Evolutionary conservation across 2,888 invertebrate species (phyloP).

Genomic region (Caenorhabditis sp.): DNA sequence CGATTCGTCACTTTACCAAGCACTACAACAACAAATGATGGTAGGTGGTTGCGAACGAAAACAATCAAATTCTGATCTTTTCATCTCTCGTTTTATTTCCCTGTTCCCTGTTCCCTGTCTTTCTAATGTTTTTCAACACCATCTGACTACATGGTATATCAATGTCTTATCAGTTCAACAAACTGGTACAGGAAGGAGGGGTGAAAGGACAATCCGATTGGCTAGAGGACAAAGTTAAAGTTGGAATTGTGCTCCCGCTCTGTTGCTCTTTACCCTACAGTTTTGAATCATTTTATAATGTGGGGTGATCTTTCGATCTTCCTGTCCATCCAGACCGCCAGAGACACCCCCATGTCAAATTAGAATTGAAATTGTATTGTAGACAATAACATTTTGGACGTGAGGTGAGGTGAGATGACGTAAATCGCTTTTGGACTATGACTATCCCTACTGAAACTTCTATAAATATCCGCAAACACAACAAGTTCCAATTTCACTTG

Average conservation of each 20-base stretch:
- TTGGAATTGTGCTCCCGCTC: not conserved
- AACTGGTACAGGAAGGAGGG: not conserved
- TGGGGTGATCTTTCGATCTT: constrained; percentile 10
- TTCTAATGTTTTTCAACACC: not conserved
- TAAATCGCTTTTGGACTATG: not conserved
- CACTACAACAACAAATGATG: no score
- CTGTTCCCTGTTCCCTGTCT: not conserved
- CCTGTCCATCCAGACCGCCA: not conserved
- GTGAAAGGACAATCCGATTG: not conserved
- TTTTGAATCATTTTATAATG: no score
- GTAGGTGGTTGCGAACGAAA: not conserved
- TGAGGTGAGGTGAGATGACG: not conserved
- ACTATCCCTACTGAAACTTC: not conserved
- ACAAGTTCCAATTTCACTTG: no score
- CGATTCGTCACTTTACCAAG: no score
- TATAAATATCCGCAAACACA: no score
- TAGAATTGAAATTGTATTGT: no score
- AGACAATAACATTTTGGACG: not conserved
- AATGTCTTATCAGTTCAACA: not conserved
- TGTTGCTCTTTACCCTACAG: no score
- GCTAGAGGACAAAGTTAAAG: not conserved
- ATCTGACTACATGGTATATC: not conserved
- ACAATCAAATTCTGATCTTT: not conserved
- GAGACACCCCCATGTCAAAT: no score
- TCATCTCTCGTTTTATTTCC: not conserved